Base-by-base conservation (phyloP, 2,888 invertebrate genomes). In the Tupiocoris notatus region DNA sequence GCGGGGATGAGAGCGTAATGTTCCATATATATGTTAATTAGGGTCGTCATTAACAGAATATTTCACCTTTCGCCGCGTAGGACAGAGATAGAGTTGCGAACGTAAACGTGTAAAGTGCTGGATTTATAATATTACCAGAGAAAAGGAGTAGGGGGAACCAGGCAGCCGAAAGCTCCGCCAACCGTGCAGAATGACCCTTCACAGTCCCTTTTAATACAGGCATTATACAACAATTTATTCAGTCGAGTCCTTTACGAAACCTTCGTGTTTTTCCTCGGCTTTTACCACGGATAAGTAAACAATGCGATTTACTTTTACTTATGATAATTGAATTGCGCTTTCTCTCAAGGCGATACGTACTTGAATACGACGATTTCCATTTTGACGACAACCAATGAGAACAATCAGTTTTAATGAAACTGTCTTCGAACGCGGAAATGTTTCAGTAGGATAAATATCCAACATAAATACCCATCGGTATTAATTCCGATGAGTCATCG, bases 11-110 rank as follows among this genome's bases (percentile, higher is more conserved):
- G 58, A 58, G 59, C 39, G 58, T 78, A 78, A 78, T 78, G 78
- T 62, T 62, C 75, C 77, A 78, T 78, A 77, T 78, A 78, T 77
- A 78, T 78, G 78, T 77, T 78, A 78, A 78, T 78, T 78, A 78
- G 71, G 66, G 56, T 59, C 70, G 78, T 78, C 78, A 77, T 78
- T 78, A 78, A 77, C 67, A 73, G 77, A 65, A 70, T 77, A 77
- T 75, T 78, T 77, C 77, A 78, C 78, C 78, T 77, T 78, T 68
- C 23, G 24, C 62, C n/a, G n/a, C n/a, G n/a, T n/a, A n/a, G 68
- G 39, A 18, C 24, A n/a, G 9, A 7, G 56, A 39, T 58, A 54
- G n/a, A 22, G 17, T 24, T 16, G 65, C 16, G 7, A 63, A 64
- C 67, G 66, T 73, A 67, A 76, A 68, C 68, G 68, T 68, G 62